A percentile compares a stretch with the other conserved stretches of the same genome.
phyloP scores from a whole-genome alignment of 2,113 vertebrate genomes.

The Chloropsis hardwickii region DNA sequence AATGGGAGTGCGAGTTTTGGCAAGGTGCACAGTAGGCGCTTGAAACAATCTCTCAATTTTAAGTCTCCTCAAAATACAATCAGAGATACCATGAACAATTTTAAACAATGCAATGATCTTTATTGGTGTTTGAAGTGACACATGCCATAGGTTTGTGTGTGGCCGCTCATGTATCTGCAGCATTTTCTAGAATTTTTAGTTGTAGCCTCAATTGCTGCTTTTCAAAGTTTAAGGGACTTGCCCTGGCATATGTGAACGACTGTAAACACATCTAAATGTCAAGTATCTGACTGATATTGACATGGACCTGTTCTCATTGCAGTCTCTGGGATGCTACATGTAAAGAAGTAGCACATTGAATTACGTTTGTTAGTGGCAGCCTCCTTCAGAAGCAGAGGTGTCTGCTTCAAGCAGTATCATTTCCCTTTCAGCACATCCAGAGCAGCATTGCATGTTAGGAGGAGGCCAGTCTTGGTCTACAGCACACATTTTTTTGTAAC shows the following conservation, averaged over 20 bases:
- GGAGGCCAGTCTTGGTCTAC: background rate
- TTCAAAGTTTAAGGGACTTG: conserved; percentile 3
- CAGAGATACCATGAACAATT: background rate
- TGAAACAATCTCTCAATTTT: background rate
- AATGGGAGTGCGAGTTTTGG: background rate
- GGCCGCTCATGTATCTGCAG: background rate
- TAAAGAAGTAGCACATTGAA: background rate
- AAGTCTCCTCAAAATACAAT: background rate
- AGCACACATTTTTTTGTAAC: background rate
- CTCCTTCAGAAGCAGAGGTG: background rate
- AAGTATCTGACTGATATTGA: background rate
- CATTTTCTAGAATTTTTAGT: background rate
- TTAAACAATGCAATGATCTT: background rate
- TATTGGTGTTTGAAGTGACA: background rate
- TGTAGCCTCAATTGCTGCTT: background rate
- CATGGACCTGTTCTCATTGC: background rate
- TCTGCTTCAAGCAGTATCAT: background rate
- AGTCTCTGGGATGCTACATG: background rate
- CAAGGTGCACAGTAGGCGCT: background rate
- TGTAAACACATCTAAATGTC: background rate
- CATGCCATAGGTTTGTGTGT: background rate
- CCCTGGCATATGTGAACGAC: background rate
- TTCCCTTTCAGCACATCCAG: background rate
- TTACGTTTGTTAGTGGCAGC: background rate
- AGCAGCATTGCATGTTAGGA: background rate